These are phyloP conservation scores for Pharmacophagus antenor DNA, from an alignment of 2,888 invertebrate genomes.

Conservation along the genomic window DNA sequence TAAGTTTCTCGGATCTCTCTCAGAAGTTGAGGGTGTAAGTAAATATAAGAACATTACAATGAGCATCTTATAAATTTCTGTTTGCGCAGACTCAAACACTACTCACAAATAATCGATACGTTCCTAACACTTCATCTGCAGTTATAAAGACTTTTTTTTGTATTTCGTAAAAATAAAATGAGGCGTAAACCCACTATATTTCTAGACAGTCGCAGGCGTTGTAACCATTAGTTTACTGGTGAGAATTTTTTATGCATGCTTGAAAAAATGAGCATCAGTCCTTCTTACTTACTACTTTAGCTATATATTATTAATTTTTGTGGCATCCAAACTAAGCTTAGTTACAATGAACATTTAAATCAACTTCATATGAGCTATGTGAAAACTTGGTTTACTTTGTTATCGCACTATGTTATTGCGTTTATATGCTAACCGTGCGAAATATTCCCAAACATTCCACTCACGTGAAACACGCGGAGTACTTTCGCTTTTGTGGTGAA, in stretches of 20 bases:
- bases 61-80: slow-evolving; percentile 5
- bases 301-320: too few species aligned
- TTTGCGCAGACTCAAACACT: slow-evolving; percentile 6
- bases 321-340: too few species aligned
- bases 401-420: slow-evolving; percentile 4
- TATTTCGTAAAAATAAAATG: too few species aligned
- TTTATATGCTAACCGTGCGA: slow-evolving; percentile 18
- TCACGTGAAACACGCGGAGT: slow-evolving; percentile 14
- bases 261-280: too few species aligned
- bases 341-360: too few species aligned
- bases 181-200: too few species aligned
- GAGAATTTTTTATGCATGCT: too few species aligned
- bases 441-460: slow-evolving; percentile 18
- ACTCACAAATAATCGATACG: slow-evolving; percentile 4
- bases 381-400: background rate
- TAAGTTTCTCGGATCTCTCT: background rate
- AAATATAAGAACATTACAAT: background rate
- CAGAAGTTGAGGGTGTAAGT: background rate
- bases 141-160: background rate
- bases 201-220: too few species aligned
- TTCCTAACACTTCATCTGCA: background rate
- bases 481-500: slow-evolving; percentile 29
- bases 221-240: too few species aligned
- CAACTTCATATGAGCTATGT: background rate
- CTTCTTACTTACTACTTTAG: too few species aligned